These are phyloP conservation scores for honey bee (Apis mellifera) DNA, from an alignment of 1,140 invertebrate genomes.

Conservation along the genomic window DNA sequence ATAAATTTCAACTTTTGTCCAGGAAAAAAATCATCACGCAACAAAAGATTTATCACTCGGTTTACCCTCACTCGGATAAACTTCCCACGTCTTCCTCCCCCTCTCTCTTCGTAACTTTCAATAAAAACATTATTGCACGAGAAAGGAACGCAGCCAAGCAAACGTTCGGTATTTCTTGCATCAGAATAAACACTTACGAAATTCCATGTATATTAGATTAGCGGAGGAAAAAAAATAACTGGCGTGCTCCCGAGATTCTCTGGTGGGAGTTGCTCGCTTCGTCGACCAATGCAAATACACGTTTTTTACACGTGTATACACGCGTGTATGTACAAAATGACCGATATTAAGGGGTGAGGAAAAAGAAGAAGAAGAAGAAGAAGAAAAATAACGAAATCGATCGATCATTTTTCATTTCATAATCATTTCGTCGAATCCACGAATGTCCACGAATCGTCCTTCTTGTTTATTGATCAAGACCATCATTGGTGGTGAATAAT, in stretches of 20 bases:
- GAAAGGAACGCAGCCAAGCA: constrained; percentile 31
- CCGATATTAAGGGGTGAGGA: background rate
- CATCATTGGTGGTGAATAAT: background rate
- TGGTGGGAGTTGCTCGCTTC: constrained; percentile 3
- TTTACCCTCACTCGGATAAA: background rate
- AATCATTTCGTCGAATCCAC: background rate
- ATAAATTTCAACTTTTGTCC: background rate
- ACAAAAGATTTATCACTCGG: background rate
- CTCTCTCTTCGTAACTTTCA: too few relatives aligned
- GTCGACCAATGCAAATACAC: background rate
- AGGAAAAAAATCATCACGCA: background rate
- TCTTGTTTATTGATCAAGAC: background rate
- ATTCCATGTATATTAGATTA: constrained; percentile 36
- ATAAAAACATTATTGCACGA: background rate
- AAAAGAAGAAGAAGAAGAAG: background rate
- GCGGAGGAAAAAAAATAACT: background rate
- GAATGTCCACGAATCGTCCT: background rate
- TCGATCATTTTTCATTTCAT: background rate
- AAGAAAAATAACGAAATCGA: background rate
- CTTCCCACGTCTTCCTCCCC: background rate
- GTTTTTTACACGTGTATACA: background rate
- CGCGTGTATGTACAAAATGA: background rate
- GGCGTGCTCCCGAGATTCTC: constrained; percentile 15
- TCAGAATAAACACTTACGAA: constrained; percentile 56
- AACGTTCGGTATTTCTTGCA: constrained; percentile 48